Evolutionary conservation across 2,113 vertebrate species (phyloP).

Genomic region (Calyptomena viridis): DNA sequence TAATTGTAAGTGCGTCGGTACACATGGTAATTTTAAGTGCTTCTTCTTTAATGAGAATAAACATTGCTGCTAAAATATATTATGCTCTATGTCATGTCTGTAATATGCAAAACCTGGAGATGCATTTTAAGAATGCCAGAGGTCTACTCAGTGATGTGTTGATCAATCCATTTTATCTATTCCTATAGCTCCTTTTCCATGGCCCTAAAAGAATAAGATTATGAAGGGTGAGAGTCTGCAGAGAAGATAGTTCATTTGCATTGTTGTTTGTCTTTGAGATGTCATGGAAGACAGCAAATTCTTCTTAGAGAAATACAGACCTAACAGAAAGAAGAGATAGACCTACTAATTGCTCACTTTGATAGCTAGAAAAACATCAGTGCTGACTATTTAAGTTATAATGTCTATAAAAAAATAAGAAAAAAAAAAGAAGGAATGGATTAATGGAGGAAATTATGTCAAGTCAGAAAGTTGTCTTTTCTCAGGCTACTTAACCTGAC

Average conservation of each 20-base stretch:
- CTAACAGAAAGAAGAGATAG: background rate
- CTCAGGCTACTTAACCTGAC: background rate
- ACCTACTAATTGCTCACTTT: background rate
- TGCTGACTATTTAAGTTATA: background rate
- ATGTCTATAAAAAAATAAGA: background rate
- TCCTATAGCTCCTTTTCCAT: background rate
- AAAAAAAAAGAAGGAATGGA: background rate
- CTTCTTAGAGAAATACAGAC: background rate
- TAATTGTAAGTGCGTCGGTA: background rate
- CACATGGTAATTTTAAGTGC: background rate
- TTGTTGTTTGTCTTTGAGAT: background rate
- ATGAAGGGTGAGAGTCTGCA: background rate
- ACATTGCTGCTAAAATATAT: background rate
- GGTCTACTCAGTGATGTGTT: background rate
- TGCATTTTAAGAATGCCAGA: background rate
- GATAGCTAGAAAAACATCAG: background rate
- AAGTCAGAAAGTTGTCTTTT: background rate
- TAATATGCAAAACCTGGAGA: background rate
- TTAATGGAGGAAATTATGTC: background rate
- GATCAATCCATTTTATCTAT: background rate
- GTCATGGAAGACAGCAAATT: background rate
- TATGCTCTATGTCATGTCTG: background rate
- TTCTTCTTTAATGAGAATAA: background rate
- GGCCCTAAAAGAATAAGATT: background rate
- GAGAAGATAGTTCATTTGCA: background rate